These are phyloP conservation scores for Hapalemur alaotrensis DNA, from an alignment of 2,797 vertebrate species.

Conservation along the genomic window DNA sequence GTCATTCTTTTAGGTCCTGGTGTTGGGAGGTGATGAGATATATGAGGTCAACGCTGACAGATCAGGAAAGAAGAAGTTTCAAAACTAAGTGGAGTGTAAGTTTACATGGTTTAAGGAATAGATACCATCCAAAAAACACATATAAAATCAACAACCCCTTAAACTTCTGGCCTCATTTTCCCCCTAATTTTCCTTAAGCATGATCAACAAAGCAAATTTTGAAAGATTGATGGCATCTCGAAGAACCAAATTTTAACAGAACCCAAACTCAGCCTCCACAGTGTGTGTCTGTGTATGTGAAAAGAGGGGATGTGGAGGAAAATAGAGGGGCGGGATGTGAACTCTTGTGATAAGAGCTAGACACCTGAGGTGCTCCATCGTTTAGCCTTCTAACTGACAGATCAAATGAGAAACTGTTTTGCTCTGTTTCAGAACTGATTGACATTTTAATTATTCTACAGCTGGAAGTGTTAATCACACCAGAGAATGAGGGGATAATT, in stretches of 20 bases:
- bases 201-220: not conserved
- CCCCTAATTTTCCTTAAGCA: not conserved
- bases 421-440: conserved; percentile 77
- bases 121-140: not conserved
- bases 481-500: conserved; percentile 75
- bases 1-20: not conserved
- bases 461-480: conserved; percentile 78
- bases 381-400: conserved; percentile 60
- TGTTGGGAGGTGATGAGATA: not conserved
- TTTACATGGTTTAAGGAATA: not conserved
- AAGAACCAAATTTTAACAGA: not conserved
- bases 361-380: conserved; percentile 42
- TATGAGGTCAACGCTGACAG: not conserved
- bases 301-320: not conserved
- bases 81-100: not conserved
- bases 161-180: not conserved
- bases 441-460: conserved; percentile 83
- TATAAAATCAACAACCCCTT: not conserved
- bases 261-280: not conserved
- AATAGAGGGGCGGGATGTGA: not conserved
- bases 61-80: not conserved
- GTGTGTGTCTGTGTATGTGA: not conserved
- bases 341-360: not conserved
- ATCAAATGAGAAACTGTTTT: conserved; percentile 77
- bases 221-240: not conserved